Evolutionary conservation across 2,888 invertebrate species (phyloP), one percentile per base, ranked within the genome.

Genomic region (Drosophila buzzatii): DNA sequence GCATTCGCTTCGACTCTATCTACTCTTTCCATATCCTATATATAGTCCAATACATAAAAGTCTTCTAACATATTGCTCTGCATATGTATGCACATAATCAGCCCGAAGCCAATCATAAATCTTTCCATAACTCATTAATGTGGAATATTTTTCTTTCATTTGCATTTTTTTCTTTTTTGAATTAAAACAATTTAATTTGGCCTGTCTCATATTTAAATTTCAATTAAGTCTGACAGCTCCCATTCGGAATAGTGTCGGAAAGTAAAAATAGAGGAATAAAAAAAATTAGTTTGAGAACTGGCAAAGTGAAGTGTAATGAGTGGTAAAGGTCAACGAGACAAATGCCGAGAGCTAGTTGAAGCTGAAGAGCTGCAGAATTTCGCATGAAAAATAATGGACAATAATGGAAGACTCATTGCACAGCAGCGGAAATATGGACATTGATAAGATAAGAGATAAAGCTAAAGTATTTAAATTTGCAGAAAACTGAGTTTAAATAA

Each of bases 171-270:
- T 14, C 5, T 3, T 33, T 49, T 12, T 12, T 20, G 12, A 65
- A 27, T 12, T 35, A 1, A n/a, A 49, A 61, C n/a, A 35, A 49
- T 51, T 65, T 51, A n/a, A 65, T 63, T 61, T 64, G 45, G 20
- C 10, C 4, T 10, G 47, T 31, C 18, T 10, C 12, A 18, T 10
- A 59, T 27, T 59, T 49, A 49, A 31, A 20, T 49, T 49, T 59
- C 49, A 49, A 59, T 59, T 31, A 49, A 4, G 20, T 37, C 55
- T 67, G 47, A 68, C 47, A 53, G 53, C 33, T 6, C 27, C 37
- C 45, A 41, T 33, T 14, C 10, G 16, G 18, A 3, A n/a, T 37
- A 18, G 12, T 45, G 23, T 37, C 33, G 37, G 41, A 56, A 8
- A 31, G 33, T 45, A 3, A 8, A 18, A 45, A 45, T 44, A 6